Evolutionary conservation across 2,888 invertebrate species (phyloP).

Genomic region (Eustalomyia histrio): DNA sequence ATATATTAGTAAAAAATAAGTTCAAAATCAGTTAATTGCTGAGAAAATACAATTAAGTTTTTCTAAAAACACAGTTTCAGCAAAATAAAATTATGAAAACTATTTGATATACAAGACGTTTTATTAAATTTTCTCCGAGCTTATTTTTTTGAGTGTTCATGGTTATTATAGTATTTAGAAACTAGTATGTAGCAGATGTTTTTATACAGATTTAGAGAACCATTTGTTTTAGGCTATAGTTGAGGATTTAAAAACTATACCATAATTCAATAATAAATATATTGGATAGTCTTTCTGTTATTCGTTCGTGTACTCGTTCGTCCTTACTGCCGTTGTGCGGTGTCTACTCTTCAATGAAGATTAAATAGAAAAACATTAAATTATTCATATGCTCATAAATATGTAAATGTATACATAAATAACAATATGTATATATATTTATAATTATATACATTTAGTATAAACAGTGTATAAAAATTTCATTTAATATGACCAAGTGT

Average conservation of each 20-base stretch:
- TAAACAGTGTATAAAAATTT: too few relatives aligned
- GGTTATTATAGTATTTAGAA: conserved; percentile 15
- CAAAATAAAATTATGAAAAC: too few relatives aligned
- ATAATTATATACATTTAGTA: too few relatives aligned
- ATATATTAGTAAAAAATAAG: too few relatives aligned
- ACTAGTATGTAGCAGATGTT: conserved; percentile 44
- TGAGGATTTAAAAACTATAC: conserved; percentile 48
- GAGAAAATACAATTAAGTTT: too few relatives aligned
- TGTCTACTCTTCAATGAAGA: conserved; percentile 21
- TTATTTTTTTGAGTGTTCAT: too few relatives aligned
- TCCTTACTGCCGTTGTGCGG: conserved; percentile 2
- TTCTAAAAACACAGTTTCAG: too few relatives aligned
- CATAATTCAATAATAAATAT: conserved; percentile 50
- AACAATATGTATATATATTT: too few relatives aligned
- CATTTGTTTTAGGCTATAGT: conserved; percentile 43
- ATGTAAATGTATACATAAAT: background rate
- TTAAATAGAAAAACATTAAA: conserved; percentile 32
- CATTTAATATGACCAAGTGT: too few relatives aligned
- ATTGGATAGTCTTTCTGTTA: background rate
- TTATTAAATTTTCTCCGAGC: too few relatives aligned
- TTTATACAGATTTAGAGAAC: conserved; percentile 41
- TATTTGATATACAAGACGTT: too few relatives aligned
- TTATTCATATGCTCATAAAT: conserved; percentile 15
- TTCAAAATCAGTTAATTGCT: too few relatives aligned
- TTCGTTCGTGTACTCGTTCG: background rate